Evolutionary conservation across 2,113 vertebrate genomes (phyloP).

Genomic region (Gymnogyps californianus): DNA sequence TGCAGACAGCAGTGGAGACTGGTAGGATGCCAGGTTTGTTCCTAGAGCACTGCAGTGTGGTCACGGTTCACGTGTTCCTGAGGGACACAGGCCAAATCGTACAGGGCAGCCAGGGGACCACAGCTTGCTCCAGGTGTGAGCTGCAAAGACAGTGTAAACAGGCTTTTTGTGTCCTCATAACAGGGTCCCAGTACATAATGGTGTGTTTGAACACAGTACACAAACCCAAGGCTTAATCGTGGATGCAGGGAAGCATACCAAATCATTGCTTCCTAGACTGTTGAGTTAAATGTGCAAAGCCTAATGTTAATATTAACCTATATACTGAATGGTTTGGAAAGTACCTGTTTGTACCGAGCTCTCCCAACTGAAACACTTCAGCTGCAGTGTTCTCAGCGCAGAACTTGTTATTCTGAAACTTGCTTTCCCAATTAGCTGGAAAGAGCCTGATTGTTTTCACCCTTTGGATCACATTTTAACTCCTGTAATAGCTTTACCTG

Average conservation of each 20-base stretch:
- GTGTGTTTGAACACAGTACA: background rate
- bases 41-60: background rate
- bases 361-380: slow-evolving; percentile 5
- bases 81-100: background rate
- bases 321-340: slow-evolving; percentile 16
- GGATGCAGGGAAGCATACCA: background rate
- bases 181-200: background rate
- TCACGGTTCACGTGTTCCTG: background rate
- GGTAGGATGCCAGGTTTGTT: background rate
- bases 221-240: background rate
- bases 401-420: background rate
- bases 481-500: slow-evolving; percentile 6
- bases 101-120: background rate
- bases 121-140: background rate
- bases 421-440: slow-evolving; percentile 15
- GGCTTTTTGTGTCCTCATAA: background rate
- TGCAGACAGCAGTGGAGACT: background rate
- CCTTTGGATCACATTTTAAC: background rate
- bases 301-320: slow-evolving; percentile 48
- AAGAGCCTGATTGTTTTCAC: background rate
- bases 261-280: background rate
- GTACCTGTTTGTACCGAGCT: background rate
- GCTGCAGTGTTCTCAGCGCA: background rate
- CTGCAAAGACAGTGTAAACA: background rate
- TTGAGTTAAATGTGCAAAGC: background rate